Percentiles rank a stretch among this genome's conserved stretches.
phyloP scores from a whole-genome alignment of 2,113 vertebrate species.

The Phrynosoma platyrhinos region DNA sequence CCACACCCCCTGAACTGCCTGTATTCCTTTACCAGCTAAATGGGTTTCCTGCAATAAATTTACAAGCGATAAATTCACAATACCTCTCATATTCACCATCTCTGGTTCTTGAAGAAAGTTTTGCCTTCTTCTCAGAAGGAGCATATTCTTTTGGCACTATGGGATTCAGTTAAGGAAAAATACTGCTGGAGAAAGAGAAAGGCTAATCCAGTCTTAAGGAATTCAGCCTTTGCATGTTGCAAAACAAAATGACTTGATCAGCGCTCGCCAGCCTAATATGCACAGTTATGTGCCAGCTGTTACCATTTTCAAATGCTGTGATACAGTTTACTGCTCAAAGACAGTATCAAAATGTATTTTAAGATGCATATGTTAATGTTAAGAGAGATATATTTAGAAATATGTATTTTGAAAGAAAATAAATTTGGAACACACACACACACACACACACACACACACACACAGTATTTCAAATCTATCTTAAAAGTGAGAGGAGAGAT shows the following conservation, averaged over 20 bases:
- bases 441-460: too few relatives aligned
- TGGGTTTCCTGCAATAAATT: not conserved
- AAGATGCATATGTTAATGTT: not conserved
- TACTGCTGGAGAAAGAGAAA: not conserved
- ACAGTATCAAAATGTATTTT: not conserved
- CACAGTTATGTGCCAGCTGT: too few relatives aligned
- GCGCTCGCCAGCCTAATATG: not conserved
- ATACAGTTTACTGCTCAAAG: not conserved
- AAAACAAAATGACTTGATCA: not conserved
- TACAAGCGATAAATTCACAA: not conserved
- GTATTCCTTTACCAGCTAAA: too few relatives aligned
- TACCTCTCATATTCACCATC: slow-evolving; percentile 68
- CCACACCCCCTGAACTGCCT: too few relatives aligned
- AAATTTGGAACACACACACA: too few relatives aligned
- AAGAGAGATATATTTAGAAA: too few relatives aligned
- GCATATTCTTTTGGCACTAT: slow-evolving; percentile 60
- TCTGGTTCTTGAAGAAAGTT: slow-evolving; percentile 36
- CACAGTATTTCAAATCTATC: too few relatives aligned
- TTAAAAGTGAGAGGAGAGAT: too few relatives aligned
- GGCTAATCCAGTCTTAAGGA: not conserved
- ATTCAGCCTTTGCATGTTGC: not conserved
- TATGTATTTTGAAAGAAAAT: too few relatives aligned
- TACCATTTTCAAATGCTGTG: not conserved
- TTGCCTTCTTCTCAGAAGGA: slow-evolving; percentile 68
- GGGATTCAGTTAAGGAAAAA: slow-evolving; percentile 60